These are phyloP conservation scores for Atta colombica DNA, from an alignment of 1,140 invertebrate species.

Conservation along the genomic window DNA sequence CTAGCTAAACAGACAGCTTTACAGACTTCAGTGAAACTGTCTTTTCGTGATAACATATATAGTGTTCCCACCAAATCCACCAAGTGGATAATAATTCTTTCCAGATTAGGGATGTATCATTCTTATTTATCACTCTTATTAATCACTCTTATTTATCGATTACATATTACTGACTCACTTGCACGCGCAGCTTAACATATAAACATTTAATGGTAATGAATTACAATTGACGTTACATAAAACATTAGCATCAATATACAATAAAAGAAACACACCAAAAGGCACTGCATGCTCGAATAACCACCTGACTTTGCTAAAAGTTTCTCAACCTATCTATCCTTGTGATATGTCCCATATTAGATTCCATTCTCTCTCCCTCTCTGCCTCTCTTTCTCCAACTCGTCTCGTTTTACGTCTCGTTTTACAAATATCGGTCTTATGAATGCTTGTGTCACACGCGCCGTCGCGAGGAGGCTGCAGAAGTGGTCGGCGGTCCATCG, in stretches of 20 bases:
- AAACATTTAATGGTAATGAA: too few species aligned
- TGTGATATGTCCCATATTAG: not conserved
- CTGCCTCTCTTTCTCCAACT: not conserved
- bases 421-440: slow-evolving; percentile 11
- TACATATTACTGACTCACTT: not conserved
- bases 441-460: slow-evolving; percentile 16
- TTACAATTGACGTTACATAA: not conserved
- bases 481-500: slow-evolving; percentile 52
- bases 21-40: too few species aligned
- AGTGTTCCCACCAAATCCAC: not conserved
- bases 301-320: not conserved
- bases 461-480: slow-evolving; percentile 40
- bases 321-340: not conserved
- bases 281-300: not conserved
- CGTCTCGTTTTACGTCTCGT: not conserved
- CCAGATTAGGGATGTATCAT: not conserved
- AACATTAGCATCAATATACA: not conserved
- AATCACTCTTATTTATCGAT: not conserved
- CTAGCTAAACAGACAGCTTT: too few species aligned
- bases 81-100: not conserved
- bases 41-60: too few species aligned
- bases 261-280: not conserved
- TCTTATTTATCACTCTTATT: not conserved
- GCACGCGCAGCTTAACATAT: too few species aligned
- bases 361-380: not conserved